Conservation (phyloP, 1,140 invertebrate genomes). For the Gonioctena quinquepunctata region DNA sequence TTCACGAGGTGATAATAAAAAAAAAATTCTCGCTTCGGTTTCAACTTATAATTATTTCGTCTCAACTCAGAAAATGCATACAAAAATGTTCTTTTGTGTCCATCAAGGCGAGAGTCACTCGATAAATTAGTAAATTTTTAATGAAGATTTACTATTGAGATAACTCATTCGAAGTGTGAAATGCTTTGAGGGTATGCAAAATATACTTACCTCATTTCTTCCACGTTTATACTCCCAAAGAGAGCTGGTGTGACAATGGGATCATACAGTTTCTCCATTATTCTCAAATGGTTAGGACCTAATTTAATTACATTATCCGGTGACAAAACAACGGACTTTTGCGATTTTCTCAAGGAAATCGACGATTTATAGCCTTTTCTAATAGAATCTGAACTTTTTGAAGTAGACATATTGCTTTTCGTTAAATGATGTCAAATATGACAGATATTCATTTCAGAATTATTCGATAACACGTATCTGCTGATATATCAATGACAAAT, state of each 20-base stretch:
- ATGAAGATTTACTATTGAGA: no score
- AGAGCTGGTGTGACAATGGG: slow-evolving; percentile 14
- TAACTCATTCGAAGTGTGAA: no score
- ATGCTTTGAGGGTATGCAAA: not conserved
- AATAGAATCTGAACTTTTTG: not conserved
- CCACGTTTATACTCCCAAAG: slow-evolving; percentile 31
- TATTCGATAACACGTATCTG: no score
- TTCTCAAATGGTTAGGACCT: slow-evolving; percentile 7
- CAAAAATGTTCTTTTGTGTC: no score
- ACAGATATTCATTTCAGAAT: not conserved
- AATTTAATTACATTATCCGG: slow-evolving; percentile 29
- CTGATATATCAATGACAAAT: no score
- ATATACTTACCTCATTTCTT: slow-evolving; percentile 31
- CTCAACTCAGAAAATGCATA: no score
- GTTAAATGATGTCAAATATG: not conserved
- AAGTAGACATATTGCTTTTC: not conserved
- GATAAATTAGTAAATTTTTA: no score
- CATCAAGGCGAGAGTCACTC: no score
- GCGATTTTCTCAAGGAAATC: not conserved
- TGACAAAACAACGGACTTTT: slow-evolving; percentile 5
- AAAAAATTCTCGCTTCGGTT: no score
- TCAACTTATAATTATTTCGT: no score
- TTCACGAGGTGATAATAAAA: no score
- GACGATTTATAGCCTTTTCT: not conserved
- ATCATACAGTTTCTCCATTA: slow-evolving; percentile 12